A percentile compares a stretch with the other conserved stretches of the same genome.
phyloP scores from a whole-genome alignment of 2,888 invertebrate genomes.

The Drosophila histrio region DNA sequence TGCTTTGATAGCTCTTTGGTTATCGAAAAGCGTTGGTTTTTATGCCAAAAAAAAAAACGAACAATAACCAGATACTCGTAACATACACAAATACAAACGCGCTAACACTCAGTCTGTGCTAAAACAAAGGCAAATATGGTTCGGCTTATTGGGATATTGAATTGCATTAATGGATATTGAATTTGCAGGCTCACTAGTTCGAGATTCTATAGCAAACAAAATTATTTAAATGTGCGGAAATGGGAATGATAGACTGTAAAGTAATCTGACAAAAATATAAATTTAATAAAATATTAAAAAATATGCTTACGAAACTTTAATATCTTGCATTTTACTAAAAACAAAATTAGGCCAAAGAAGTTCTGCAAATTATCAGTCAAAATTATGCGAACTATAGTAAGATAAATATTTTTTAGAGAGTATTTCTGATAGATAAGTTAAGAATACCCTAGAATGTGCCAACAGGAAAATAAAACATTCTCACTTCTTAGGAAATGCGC shows the following conservation, averaged over 20 bases:
- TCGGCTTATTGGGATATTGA: conserved; percentile 46
- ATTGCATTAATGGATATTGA: conserved; percentile 52
- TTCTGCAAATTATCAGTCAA: not conserved
- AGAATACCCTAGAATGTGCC: too few species aligned
- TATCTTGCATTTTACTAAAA: not conserved
- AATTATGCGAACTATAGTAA: too few species aligned
- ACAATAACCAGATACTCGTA: conserved; percentile 35
- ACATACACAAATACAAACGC: conserved; percentile 12
- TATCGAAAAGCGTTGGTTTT: conserved; percentile 40
- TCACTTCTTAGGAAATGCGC: too few species aligned
- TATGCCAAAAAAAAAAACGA: conserved; percentile 62
- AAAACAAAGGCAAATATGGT: conserved; percentile 56
- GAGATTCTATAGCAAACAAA: conserved; percentile 17
- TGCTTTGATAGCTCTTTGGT: conserved; percentile 6
- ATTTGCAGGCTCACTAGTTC: conserved; percentile 7
- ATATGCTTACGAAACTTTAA: not conserved
- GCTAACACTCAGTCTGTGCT: conserved; percentile 8
- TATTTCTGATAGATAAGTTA: too few species aligned
- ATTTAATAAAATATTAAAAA: not conserved
- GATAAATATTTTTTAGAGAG: too few species aligned
- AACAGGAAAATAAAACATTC: too few species aligned
- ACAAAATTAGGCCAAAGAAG: not conserved
- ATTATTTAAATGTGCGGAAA: not conserved
- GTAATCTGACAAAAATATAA: not conserved
- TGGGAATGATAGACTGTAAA: not conserved